Conservation (phyloP, 1,140 invertebrate species). For the Tribolium madens region DNA sequence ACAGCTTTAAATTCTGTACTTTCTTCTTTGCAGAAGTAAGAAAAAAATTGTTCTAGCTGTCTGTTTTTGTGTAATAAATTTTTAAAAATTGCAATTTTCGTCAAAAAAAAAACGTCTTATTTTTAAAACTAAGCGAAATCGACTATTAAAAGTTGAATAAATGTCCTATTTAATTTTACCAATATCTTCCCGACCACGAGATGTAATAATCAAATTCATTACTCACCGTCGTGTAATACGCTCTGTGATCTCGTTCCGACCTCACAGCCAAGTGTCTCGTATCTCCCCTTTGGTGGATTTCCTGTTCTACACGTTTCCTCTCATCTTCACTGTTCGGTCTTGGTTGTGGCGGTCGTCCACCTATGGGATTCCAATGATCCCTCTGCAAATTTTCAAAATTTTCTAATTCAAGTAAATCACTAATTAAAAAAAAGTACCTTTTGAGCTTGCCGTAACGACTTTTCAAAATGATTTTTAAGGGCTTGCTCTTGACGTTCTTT, state of each 20-base stretch:
- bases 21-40: too few relatives aligned
- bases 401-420: slow-evolving; percentile 3
- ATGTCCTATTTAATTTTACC: too few relatives aligned
- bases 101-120: too few relatives aligned
- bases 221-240: slow-evolving; percentile 45
- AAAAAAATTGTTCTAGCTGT: too few relatives aligned
- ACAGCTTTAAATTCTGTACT: too few relatives aligned
- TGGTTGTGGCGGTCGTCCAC: slow-evolving; percentile 64
- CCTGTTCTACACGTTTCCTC: slow-evolving; percentile 54
- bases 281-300: slow-evolving; percentile 56
- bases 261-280: slow-evolving; percentile 51
- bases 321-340: slow-evolving; percentile 63
- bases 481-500: slow-evolving; percentile 77
- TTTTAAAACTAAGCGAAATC: too few relatives aligned
- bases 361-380: slow-evolving; percentile 68
- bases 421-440: slow-evolving; percentile 74
- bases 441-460: slow-evolving; percentile 84
- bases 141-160: too few relatives aligned
- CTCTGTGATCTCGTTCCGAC: slow-evolving; percentile 45
- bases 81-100: too few relatives aligned
- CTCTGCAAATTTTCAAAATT: slow-evolving; percentile 53
- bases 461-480: slow-evolving; percentile 91
- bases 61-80: too few relatives aligned
- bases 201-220: too few relatives aligned
- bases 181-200: too few relatives aligned